phyloP scores from a whole-genome alignment of 2,113 vertebrate species.

The Polyodon spathula region DNA sequence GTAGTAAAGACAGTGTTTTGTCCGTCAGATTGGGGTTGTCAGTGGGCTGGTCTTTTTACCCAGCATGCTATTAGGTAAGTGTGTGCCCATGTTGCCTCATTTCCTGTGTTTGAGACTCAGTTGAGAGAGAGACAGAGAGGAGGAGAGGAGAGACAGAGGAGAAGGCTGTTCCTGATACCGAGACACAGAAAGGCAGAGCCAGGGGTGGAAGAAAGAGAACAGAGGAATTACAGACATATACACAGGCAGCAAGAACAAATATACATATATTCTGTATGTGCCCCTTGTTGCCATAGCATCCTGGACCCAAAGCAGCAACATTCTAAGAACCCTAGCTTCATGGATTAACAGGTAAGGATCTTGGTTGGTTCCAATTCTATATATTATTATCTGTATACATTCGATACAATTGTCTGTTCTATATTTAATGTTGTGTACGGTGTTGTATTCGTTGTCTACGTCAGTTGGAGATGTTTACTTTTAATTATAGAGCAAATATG shows the following conservation, averaged over 20 bases:
- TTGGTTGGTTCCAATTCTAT: slow-evolving; percentile 33
- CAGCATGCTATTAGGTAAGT: slow-evolving; percentile 28
- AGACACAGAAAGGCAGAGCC: slow-evolving; percentile 48
- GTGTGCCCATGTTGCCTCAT: slow-evolving; percentile 52
- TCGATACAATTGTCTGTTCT: slow-evolving; percentile 15
- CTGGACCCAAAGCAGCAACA: slow-evolving; percentile 52
- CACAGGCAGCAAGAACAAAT: slow-evolving; percentile 38
- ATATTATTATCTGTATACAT: slow-evolving; percentile 7
- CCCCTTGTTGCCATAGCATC: slow-evolving; percentile 47
- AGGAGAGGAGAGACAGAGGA: slow-evolving; percentile 14
- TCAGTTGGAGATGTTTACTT: slow-evolving; percentile 15
- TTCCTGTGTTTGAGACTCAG: slow-evolving; percentile 50
- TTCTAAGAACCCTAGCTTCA: slow-evolving; percentile 56
- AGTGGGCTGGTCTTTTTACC: slow-evolving; percentile 27
- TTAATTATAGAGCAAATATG: slow-evolving; percentile 2
- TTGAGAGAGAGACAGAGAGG: slow-evolving; percentile 39
- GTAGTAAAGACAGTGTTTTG: slow-evolving; percentile 19
- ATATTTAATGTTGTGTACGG: background rate
- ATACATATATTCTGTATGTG: slow-evolving; percentile 40
- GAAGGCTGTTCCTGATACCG: slow-evolving; percentile 35
- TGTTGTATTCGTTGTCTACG: background rate
- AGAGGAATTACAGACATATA: slow-evolving; percentile 53
- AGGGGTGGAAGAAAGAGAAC: slow-evolving; percentile 42
- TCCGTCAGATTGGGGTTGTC: slow-evolving; percentile 30
- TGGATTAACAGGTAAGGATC: slow-evolving; percentile 73